Evolutionary conservation across 2,113 vertebrate genomes (phyloP).

Genomic region (Vireo altiloquus): DNA sequence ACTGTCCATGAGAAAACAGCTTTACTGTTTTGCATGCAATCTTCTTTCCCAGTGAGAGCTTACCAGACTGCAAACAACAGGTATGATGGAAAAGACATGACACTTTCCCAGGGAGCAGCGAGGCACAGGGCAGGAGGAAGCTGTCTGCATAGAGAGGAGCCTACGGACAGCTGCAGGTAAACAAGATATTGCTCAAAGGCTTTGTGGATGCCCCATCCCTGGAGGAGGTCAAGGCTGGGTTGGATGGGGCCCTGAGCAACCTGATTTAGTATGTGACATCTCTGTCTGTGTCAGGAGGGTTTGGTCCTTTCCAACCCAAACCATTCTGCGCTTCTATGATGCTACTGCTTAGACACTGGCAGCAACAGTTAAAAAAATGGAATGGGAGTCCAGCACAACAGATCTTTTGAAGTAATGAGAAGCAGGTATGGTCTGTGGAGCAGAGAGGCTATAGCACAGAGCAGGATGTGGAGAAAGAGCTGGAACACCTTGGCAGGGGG

Average conservation of each 20-base stretch:
- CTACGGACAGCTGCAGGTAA: not conserved
- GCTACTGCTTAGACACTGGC: not conserved
- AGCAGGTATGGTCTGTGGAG: not conserved
- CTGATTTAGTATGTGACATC: not conserved
- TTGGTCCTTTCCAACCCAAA: not conserved
- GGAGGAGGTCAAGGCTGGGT: not conserved
- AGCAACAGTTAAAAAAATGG: not conserved
- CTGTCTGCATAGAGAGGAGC: not conserved
- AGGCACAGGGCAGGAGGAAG: not conserved
- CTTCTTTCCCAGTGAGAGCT: not conserved
- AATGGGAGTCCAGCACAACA: not conserved
- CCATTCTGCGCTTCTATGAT: not conserved
- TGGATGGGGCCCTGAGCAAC: not conserved
- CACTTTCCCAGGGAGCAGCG: rapidly evolving
- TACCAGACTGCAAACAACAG: not conserved
- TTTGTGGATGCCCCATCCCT: not conserved
- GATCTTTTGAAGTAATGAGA: not conserved
- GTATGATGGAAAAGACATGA: not conserved
- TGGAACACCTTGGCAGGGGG: not conserved
- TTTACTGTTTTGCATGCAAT: not conserved
- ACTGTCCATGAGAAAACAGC: not conserved
- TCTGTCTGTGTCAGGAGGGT: not conserved
- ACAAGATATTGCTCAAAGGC: not conserved
- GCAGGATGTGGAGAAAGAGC: not conserved
- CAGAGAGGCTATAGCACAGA: not conserved